phyloP scores from a whole-genome alignment of 2,113 vertebrate species.

The Engystomops pustulosus region DNA sequence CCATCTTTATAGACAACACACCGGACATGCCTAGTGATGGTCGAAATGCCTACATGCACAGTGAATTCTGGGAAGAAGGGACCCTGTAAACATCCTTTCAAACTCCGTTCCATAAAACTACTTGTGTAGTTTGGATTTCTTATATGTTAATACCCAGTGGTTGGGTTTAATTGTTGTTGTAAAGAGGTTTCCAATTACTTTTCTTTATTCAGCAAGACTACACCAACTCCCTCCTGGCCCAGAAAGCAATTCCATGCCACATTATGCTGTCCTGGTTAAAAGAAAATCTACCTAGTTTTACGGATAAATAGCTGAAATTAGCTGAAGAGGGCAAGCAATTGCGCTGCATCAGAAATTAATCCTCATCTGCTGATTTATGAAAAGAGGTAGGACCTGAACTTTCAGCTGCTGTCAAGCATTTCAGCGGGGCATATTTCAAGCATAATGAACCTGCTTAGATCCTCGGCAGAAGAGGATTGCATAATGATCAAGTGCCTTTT shows the following conservation, averaged over 20 bases:
- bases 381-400: conserved; percentile 32
- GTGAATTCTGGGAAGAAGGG: neutral
- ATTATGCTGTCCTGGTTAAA: conserved; percentile 1
- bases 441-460: conserved; percentile 54
- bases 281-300: conserved; percentile 27
- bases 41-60: neutral
- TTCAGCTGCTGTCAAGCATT: conserved; percentile 44
- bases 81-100: neutral
- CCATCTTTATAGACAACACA: too few species aligned
- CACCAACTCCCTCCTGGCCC: conserved; percentile 27
- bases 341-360: conserved; percentile 30
- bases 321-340: conserved; percentile 24
- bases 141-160: neutral
- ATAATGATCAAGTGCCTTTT: conserved; percentile 52
- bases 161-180: neutral
- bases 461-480: conserved; percentile 30
- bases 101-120: neutral
- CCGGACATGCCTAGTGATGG: neutral
- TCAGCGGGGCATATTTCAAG: conserved; percentile 52
- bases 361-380: conserved; percentile 28
- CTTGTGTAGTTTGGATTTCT: neutral
- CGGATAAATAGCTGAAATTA: conserved; percentile 42
- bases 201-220: neutral
- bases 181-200: neutral
- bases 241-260: neutral